A percentile compares a stretch with the other conserved stretches of the same genome.
Evolutionary conservation across 2,888 invertebrate species (phyloP).

Genomic region (Leucania comma): DNA sequence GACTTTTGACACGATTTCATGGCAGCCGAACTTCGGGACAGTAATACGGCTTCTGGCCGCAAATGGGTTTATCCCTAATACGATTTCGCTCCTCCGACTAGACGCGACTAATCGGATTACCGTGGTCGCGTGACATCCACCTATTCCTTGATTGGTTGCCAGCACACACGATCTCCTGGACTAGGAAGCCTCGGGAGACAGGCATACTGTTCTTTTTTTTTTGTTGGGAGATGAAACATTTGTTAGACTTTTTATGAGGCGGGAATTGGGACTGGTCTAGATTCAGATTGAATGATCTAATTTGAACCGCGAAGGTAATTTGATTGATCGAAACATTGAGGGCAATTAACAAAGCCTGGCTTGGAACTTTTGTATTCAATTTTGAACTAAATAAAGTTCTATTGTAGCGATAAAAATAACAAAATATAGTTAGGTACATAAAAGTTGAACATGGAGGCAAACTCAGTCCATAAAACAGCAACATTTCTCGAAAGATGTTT

Average conservation of each 20-base stretch:
- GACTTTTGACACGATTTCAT: constrained; percentile 60
- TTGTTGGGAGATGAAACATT: neutral
- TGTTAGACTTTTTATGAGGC: neutral
- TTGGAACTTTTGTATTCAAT: neutral
- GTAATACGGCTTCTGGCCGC: constrained; percentile 66
- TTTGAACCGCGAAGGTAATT: constrained; percentile 16
- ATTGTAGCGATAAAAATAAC: neutral
- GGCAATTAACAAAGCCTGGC: constrained; percentile 11
- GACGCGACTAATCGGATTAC: constrained; percentile 63
- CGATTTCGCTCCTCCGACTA: constrained; percentile 59
- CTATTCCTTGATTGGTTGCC: constrained; percentile 63
- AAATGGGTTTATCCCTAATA: constrained; percentile 69
- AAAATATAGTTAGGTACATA: constrained; percentile 11
- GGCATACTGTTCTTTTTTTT: neutral
- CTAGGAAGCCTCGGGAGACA: constrained; percentile 9
- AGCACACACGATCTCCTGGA: constrained; percentile 15
- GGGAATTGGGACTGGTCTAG: neutral
- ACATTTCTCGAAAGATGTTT: constrained; percentile 54
- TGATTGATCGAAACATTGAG: constrained; percentile 30
- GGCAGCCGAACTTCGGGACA: constrained; percentile 60
- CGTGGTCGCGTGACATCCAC: constrained; percentile 61
- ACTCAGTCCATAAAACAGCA: constrained; percentile 28
- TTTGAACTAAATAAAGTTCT: neutral
- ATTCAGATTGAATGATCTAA: constrained; percentile 39
- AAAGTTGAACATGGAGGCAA: constrained; percentile 9